Evolutionary conservation across 2,888 invertebrate species (phyloP).

Genomic region (Lepetodrilus schrolli): DNA sequence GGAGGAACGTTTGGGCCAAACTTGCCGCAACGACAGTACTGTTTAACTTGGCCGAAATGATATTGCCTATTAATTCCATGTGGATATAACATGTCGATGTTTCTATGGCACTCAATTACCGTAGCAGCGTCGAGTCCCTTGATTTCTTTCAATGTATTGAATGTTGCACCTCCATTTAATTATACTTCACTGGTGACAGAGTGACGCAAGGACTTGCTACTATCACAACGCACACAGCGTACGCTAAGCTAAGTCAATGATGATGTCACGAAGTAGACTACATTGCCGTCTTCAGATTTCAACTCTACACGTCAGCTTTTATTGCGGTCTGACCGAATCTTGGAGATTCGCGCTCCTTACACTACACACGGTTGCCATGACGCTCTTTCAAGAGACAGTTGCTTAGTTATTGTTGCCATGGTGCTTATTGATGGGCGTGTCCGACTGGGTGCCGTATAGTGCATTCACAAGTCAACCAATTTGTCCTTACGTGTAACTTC

Average conservation of each 20-base stretch:
- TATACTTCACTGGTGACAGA: neutral
- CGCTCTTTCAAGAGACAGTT: no score
- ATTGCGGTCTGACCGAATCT: no score
- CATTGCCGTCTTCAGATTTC: neutral
- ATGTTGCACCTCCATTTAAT: neutral
- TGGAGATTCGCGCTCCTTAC: no score
- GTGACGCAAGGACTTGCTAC: neutral
- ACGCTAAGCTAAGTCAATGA: conserved; percentile 1
- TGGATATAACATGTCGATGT: neutral
- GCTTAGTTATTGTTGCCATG: no score
- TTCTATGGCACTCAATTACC: neutral
- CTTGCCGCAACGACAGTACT: neutral
- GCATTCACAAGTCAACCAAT: no score
- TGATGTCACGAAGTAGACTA: neutral
- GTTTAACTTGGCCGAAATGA: conserved; percentile 5
- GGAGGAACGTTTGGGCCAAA: neutral
- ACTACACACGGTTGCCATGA: no score
- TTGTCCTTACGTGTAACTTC: no score
- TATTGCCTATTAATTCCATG: neutral
- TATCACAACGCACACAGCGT: conserved; percentile 25
- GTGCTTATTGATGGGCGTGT: no score
- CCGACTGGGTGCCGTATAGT: no score
- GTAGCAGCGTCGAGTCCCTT: conserved; percentile 22
- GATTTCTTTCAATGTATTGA: conserved; percentile 17
- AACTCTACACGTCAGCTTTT: conserved; percentile 11